Percentiles rank a stretch among this genome's conserved stretches.
Evolutionary conservation across 2,888 invertebrate genomes (phyloP).

Genomic region (Lathronympha strigana): DNA sequence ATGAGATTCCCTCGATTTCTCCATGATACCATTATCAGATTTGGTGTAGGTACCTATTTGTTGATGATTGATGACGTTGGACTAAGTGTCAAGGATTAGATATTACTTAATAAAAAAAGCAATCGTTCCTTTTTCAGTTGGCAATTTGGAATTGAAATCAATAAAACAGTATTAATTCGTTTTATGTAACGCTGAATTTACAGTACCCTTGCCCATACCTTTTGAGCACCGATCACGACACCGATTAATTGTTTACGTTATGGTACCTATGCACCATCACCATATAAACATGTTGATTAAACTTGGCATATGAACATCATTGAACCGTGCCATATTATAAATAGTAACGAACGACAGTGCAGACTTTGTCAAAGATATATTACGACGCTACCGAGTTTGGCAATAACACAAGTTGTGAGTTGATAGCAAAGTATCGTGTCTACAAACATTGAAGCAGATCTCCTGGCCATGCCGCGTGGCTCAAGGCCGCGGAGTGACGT

Average conservation of each 20-base stretch:
- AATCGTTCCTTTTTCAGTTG: too few relatives aligned
- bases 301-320: slow-evolving; percentile 11
- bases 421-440: slow-evolving; percentile 24
- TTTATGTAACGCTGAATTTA: too few relatives aligned
- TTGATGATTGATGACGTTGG: too few relatives aligned
- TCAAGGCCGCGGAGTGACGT: slow-evolving; percentile 71
- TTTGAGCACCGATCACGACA: neutral
- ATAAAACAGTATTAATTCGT: too few relatives aligned
- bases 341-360: slow-evolving; percentile 10
- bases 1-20: too few relatives aligned
- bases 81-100: too few relatives aligned
- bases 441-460: slow-evolving; percentile 33
- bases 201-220: too few relatives aligned
- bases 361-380: slow-evolving; percentile 15
- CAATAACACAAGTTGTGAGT: slow-evolving; percentile 28
- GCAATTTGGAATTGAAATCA: too few relatives aligned
- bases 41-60: too few relatives aligned
- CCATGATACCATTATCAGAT: too few relatives aligned
- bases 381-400: slow-evolving; percentile 32
- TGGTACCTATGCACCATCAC: neutral
- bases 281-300: neutral
- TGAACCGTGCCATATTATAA: slow-evolving; percentile 22
- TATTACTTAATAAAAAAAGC: too few relatives aligned
- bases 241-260: neutral
- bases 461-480: slow-evolving; percentile 64